Conservation (phyloP, 1,140 invertebrate genomes). For the Laupala kohalensis region DNA sequence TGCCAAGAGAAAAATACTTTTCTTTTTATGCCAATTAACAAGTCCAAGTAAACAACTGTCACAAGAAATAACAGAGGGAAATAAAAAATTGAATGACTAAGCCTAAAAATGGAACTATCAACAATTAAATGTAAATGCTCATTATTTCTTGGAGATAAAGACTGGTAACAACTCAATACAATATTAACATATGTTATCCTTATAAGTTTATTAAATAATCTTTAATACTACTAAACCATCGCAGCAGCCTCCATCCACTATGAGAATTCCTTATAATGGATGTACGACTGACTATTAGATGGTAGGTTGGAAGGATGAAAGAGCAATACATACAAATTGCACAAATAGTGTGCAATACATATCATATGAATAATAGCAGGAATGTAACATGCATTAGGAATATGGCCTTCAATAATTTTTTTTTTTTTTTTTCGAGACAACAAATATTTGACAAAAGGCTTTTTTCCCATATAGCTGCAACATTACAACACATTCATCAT, state of each 20-base stretch:
- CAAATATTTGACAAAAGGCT: no score
- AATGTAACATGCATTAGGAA: conserved; percentile 32
- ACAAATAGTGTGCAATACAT: conserved; percentile 17
- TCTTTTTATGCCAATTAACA: not conserved
- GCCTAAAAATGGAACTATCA: not conserved
- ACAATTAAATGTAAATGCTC: not conserved
- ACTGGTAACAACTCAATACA: not conserved
- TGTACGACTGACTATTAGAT: not conserved
- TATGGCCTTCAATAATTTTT: not conserved
- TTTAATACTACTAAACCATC: not conserved
- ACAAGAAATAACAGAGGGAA: not conserved
- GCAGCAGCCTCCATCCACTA: not conserved
- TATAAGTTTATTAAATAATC: conserved; percentile 1
- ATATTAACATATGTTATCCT: not conserved
- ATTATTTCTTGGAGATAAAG: not conserved
- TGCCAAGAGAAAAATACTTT: no score
- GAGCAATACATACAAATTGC: not conserved
- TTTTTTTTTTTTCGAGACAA: not conserved
- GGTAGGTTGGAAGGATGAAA: not conserved
- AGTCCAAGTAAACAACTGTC: not conserved
- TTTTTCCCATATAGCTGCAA: no score
- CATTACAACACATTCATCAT: not conserved
- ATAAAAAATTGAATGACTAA: not conserved
- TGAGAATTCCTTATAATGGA: not conserved
- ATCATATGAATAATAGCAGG: conserved; percentile 28